A percentile compares a stretch with the other conserved stretches of the same genome.
Evolutionary conservation across 2,797 vertebrate genomes (phyloP).

Genomic region (Hyperoplus immaculatus): DNA sequence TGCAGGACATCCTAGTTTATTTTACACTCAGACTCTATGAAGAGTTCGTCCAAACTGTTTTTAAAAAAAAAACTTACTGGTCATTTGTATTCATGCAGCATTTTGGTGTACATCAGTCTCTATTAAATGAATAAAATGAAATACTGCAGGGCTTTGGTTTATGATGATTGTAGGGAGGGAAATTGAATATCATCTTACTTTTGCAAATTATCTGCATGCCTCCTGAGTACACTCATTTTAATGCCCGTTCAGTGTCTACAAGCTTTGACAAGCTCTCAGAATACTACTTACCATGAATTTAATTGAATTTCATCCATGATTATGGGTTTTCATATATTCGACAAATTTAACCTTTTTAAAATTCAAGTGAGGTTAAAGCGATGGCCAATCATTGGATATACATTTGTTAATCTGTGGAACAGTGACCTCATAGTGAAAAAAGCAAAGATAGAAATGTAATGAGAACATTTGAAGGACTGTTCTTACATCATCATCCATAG

Average conservation of each 20-base stretch:
- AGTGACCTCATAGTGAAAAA: too few relatives aligned
- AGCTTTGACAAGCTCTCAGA: conserved; percentile 24
- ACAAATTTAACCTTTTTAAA: conserved; percentile 9
- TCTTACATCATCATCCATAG: neutral
- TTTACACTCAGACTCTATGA: neutral
- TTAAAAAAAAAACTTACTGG: neutral
- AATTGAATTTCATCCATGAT: conserved; percentile 2
- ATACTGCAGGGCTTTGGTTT: conserved; percentile 38
- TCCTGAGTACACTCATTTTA: conserved; percentile 19
- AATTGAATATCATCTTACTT: conserved; percentile 20
- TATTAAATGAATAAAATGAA: conserved; percentile 46
- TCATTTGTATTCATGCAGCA: conserved; percentile 49
- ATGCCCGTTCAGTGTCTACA: conserved; percentile 29
- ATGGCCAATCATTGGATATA: neutral
- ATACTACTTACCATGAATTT: conserved; percentile 10
- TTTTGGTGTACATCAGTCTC: conserved; percentile 31
- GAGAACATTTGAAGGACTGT: neutral
- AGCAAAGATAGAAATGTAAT: neutral
- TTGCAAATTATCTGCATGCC: conserved; percentile 28
- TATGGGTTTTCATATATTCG: neutral
- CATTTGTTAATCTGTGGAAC: neutral
- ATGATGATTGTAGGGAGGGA: conserved; percentile 51
- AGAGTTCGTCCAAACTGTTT: neutral
- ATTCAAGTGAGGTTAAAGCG: neutral
- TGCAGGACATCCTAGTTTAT: neutral